Percentiles rank a stretch among this genome's conserved stretches.
phyloP scores from a whole-genome alignment of 2,797 vertebrate species.

The Sorex maritimensis region DNA sequence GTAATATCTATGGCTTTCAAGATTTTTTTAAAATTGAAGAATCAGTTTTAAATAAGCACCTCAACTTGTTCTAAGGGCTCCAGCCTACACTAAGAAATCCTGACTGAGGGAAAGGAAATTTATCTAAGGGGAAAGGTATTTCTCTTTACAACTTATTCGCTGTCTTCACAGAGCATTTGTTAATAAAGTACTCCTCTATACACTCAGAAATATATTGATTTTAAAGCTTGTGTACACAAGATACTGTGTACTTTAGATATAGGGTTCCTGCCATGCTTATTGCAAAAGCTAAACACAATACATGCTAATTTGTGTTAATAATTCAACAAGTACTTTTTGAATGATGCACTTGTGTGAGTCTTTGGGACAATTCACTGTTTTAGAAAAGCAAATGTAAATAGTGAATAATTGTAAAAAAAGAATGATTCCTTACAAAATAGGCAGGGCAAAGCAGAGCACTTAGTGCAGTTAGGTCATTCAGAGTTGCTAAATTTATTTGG shows the following conservation, averaged over 20 bases:
- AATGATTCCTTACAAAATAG: neutral
- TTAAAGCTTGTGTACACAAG: neutral
- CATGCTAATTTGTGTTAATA: conserved; percentile 6
- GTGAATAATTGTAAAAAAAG: conserved; percentile 22
- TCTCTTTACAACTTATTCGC: conserved; percentile 34
- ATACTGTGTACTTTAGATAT: conserved; percentile 21
- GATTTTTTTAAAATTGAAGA: too few species aligned
- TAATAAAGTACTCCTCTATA: neutral
- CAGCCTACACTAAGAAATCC: too few species aligned
- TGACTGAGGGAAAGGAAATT: conserved; percentile 29
- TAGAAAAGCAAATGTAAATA: conserved; percentile 50
- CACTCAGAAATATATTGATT: conserved; percentile 55
- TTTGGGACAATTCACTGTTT: neutral
- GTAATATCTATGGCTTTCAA: too few species aligned
- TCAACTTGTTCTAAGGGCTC: too few species aligned
- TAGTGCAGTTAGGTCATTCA: neutral
- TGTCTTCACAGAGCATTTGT: conserved; percentile 21
- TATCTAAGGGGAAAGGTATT: conserved; percentile 6
- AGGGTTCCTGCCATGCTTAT: neutral
- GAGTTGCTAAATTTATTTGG: too few species aligned
- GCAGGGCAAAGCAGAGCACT: neutral
- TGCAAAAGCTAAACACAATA: conserved; percentile 7
- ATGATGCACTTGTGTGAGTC: neutral
- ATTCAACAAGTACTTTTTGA: conserved; percentile 26
- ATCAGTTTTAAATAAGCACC: too few species aligned